A percentile compares a stretch with the other conserved stretches of the same genome.
These are phyloP conservation scores for Spialia ferax DNA, from an alignment of 2,888 invertebrate genomes.

Conservation along the genomic window DNA sequence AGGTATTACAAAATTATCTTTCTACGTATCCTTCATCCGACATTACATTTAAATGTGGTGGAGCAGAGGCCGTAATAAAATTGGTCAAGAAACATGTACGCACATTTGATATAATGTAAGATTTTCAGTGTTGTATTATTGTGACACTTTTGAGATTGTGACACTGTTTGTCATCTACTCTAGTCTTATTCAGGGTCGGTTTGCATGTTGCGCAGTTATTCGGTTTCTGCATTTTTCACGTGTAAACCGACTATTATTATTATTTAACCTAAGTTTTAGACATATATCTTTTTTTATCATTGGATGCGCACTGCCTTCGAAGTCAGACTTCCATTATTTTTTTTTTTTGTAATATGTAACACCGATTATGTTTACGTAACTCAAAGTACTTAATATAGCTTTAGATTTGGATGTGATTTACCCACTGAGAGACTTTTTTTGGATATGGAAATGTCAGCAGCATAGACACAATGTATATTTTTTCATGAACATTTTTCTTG, in stretches of 20 bases:
- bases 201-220: constrained; percentile 41
- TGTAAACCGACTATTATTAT: constrained; percentile 55
- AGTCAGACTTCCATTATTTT: constrained; percentile 60
- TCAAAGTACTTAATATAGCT: constrained; percentile 76
- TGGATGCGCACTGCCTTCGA: constrained; percentile 64
- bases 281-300: constrained; percentile 59
- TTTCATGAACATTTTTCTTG: constrained; percentile 54
- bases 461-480: constrained; percentile 57
- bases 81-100: constrained; percentile 42
- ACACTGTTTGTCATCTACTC: constrained; percentile 58
- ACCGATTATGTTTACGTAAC: constrained; percentile 42
- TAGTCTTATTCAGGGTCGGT: constrained; percentile 58
- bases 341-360: constrained; percentile 42
- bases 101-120: constrained; percentile 49
- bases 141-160: constrained; percentile 61
- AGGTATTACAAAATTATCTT: too few relatives aligned
- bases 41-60: background rate
- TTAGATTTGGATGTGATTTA: constrained; percentile 63
- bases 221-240: constrained; percentile 31
- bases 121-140: constrained; percentile 51
- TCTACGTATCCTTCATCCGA: background rate
- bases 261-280: constrained; percentile 64
- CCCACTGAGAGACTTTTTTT: constrained; percentile 42
- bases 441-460: constrained; percentile 48
- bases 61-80: background rate